Evolutionary conservation across 2,888 invertebrate genomes (phyloP), one percentile per base, ranked within the genome.

Genomic region (Hemaris fuciformis): DNA sequence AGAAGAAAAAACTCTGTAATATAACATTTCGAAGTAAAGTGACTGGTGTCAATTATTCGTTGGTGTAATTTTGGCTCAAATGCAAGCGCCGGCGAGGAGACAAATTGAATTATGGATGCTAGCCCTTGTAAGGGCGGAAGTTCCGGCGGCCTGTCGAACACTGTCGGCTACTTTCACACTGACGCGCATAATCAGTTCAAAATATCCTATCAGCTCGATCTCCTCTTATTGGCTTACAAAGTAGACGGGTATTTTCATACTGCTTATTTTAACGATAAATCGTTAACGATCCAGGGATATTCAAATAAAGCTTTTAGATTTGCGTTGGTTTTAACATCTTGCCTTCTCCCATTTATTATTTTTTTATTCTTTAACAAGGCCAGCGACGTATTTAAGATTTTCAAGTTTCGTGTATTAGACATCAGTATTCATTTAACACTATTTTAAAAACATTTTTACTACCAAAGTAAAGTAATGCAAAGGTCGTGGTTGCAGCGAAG

Each of bases 51-150:
- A 22, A 22, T 60, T 48, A 48, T 22, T 34, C 3, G 18, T 2
- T 15, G 10, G 13, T 20, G 41, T 60, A 60, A 41, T 23, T 60
- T 60, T 48, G 25, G 60, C 25, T 48, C 18, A 25, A 42, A 53
- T 64, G 58, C 61, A 63, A 53, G 57, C 60, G 61, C 56, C 65
- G 60, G 66, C 68, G 70, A 71, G 65, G 68, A 69, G 74, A 77
- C 75, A 76, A 78, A 83, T 79, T 79, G 77, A 84, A 84, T 83
- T 79, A 83, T 81, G 79, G 76, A 80, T 82, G 71, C 63, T 71
- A 73, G 75, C 71, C 73, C 18, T 69, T 67, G 71, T 69, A 66
- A 60, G 63, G 58, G 59, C 73, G 68, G 61, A 68, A 71, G 73
- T 71, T 73, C 72, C 70, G 71, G 18, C 58, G 58, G 53, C 27